Conservation (phyloP, 2,113 vertebrate species). For the Canis aureus region DNA sequence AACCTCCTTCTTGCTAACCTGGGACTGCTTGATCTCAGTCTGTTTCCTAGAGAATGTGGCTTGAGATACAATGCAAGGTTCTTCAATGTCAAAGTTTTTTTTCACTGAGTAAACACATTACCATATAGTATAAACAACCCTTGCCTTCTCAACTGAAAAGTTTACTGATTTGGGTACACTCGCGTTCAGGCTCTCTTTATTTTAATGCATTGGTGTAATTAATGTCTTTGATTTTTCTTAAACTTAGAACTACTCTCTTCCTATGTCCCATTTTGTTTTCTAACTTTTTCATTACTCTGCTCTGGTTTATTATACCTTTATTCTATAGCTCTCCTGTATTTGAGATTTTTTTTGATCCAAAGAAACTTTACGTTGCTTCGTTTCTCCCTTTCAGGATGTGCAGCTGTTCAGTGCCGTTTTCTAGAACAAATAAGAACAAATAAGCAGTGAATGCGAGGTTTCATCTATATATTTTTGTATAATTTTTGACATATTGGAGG, state of each 20-base stretch:
- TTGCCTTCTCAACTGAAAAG: not conserved
- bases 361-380: not conserved
- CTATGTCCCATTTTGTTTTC: not conserved
- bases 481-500: not conserved
- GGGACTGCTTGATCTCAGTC: not conserved
- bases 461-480: not conserved
- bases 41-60: not conserved
- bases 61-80: not conserved
- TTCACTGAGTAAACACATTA: not conserved
- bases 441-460: not conserved
- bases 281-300: not conserved
- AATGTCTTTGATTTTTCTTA: not conserved
- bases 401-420: not conserved
- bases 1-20: not conserved
- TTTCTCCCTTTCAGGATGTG: not conserved
- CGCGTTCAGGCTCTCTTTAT: not conserved
- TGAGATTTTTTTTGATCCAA: not conserved
- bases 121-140: not conserved
- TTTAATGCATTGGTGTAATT: not conserved
- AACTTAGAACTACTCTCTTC: not conserved
- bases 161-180: not conserved
- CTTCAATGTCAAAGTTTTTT: not conserved
- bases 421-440: not conserved
- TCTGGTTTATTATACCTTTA: not conserved
- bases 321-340: not conserved